Evolutionary conservation across 1,140 invertebrate species (phyloP).

Genomic region (Panulirus ornatus): DNA sequence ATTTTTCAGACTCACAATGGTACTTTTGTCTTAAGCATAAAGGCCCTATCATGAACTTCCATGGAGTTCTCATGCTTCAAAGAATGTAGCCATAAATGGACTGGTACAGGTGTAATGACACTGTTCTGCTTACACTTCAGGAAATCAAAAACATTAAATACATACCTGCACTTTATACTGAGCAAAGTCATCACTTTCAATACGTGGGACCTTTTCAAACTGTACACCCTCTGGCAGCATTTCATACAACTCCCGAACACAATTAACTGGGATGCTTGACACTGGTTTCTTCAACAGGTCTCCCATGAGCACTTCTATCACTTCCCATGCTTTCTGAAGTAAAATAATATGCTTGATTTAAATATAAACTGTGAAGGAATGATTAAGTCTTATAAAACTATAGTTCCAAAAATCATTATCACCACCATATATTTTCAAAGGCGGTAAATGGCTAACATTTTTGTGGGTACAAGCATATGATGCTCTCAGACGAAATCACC

Average conservation of each 20-base stretch:
- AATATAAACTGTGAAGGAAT: background rate
- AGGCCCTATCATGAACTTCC: too few species aligned
- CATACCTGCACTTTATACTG: too few species aligned
- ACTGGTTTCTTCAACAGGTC: background rate
- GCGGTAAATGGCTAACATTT: background rate
- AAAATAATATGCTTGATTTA: background rate
- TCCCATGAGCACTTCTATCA: slow-evolving; percentile 44
- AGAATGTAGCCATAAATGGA: too few species aligned
- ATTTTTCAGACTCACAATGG: too few species aligned
- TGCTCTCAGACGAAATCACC: too few species aligned
- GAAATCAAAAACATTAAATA: too few species aligned
- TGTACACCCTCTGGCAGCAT: background rate
- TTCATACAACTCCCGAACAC: slow-evolving; percentile 50
- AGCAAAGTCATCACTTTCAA: too few species aligned
- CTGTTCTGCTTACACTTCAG: too few species aligned
- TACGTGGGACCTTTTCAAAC: slow-evolving; percentile 13
- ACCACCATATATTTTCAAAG: background rate
- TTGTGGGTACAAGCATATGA: too few species aligned
- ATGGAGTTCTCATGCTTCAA: too few species aligned
- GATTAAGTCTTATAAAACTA: background rate
- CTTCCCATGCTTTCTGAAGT: slow-evolving; percentile 38
- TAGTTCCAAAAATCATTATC: background rate
- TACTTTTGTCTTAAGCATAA: too few species aligned
- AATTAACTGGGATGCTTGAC: slow-evolving; percentile 5
- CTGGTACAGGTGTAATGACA: too few species aligned